These are phyloP conservation scores for Crotophaga sulcirostris DNA, from an alignment of 2,113 vertebrate genomes.

Conservation along the genomic window DNA sequence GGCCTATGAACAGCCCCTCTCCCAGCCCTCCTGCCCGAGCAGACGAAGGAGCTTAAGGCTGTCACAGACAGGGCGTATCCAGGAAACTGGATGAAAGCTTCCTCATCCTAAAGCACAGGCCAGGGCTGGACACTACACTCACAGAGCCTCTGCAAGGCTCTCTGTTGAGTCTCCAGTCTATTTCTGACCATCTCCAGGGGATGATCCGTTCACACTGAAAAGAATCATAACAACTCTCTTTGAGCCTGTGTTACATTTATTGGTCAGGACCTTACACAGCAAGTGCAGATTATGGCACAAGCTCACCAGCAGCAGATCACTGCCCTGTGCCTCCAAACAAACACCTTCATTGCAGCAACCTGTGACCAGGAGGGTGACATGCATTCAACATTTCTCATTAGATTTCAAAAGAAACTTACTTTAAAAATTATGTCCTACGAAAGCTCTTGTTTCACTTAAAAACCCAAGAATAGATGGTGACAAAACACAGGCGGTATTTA, in stretches of 20 bases:
- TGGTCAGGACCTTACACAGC: background rate
- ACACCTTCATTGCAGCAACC: background rate
- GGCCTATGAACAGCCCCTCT: background rate
- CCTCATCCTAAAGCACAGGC: background rate
- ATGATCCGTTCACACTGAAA: background rate
- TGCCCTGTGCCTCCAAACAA: background rate
- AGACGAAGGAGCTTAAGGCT: background rate
- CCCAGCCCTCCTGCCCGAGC: background rate
- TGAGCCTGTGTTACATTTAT: background rate
- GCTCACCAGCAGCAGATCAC: background rate
- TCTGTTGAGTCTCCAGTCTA: background rate
- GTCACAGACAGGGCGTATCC: background rate
- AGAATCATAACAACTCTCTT: background rate
- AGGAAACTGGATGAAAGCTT: background rate
- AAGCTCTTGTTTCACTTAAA: background rate
- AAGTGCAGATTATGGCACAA: background rate
- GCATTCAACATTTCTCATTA: background rate
- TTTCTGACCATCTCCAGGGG: background rate
- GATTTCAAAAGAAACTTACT: background rate
- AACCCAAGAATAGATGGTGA: conserved; percentile 37
- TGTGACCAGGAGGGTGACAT: background rate
- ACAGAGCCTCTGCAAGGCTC: background rate
- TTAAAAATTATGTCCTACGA: background rate
- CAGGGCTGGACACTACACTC: background rate
- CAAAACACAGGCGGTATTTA: conserved; percentile 20